A percentile compares a stretch with the other conserved stretches of the same genome.
phyloP scores from a whole-genome alignment of 2,113 vertebrate genomes.

The Galbula dea region DNA sequence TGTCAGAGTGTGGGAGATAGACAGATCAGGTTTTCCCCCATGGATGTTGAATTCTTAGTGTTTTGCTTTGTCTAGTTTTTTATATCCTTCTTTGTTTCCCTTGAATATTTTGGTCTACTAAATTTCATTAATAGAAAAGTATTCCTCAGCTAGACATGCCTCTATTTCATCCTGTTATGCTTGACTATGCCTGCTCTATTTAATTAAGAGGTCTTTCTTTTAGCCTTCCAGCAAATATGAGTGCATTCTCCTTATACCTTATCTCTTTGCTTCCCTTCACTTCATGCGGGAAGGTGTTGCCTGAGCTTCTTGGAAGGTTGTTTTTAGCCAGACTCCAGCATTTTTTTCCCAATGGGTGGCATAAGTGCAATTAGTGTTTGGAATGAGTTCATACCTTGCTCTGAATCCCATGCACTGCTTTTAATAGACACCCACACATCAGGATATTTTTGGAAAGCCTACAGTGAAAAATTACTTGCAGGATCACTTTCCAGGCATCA shows the following conservation, averaged over 20 bases:
- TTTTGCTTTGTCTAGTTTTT: not conserved
- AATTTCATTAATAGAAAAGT: not conserved
- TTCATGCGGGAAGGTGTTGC: not conserved
- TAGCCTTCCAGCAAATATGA: not conserved
- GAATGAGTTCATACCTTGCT: slow-evolving; percentile 25
- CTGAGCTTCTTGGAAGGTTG: not conserved
- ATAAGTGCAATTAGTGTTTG: slow-evolving; percentile 7
- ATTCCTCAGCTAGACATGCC: not conserved
- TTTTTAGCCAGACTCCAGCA: not conserved
- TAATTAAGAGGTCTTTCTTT: not conserved
- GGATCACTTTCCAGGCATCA: not conserved
- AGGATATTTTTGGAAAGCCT: slow-evolving; percentile 33
- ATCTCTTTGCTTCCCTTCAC: not conserved
- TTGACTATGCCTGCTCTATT: not conserved
- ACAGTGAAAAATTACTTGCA: not conserved
- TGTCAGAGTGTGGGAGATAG: not conserved
- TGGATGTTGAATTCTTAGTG: not conserved
- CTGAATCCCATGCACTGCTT: slow-evolving; percentile 15
- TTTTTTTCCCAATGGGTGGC: not conserved
- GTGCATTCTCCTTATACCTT: not conserved
- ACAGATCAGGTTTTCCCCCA: not conserved
- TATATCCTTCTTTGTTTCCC: not conserved
- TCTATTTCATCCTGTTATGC: not conserved
- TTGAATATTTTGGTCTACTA: not conserved
- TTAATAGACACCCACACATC: slow-evolving; percentile 42